phyloP scores from a whole-genome alignment of 2,888 invertebrate species.

The Xestia sexstrigata region DNA sequence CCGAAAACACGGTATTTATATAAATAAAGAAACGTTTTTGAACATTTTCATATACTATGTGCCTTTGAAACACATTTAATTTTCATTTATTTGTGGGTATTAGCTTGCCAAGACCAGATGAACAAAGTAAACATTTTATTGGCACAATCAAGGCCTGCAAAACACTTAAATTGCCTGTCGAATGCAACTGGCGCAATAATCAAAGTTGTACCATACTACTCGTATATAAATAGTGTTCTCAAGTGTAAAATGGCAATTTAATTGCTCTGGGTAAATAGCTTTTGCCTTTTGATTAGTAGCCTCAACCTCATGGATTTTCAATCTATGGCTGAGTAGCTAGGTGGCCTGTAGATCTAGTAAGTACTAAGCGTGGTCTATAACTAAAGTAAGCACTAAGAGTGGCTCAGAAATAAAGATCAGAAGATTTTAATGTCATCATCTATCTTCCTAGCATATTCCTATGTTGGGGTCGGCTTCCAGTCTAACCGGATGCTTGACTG shows the following conservation, averaged over 20 bases:
- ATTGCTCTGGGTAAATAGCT: slow-evolving; percentile 17
- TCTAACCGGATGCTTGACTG: too few relatives aligned
- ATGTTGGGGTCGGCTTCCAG: too few relatives aligned
- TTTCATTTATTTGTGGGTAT: not conserved
- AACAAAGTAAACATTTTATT: slow-evolving; percentile 31
- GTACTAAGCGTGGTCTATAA: not conserved
- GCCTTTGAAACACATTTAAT: too few relatives aligned
- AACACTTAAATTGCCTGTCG: slow-evolving; percentile 13
- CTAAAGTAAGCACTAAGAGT: not conserved
- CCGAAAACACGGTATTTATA: too few relatives aligned
- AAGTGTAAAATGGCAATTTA: slow-evolving; percentile 20
- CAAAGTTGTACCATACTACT: slow-evolving; percentile 4
- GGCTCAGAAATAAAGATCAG: not conserved
- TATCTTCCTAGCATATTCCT: too few relatives aligned
- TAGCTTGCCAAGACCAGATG: slow-evolving; percentile 5
- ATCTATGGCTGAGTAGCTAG: not conserved
- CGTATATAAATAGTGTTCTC: not conserved
- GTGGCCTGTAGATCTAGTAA: not conserved
- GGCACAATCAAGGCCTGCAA: slow-evolving; percentile 26
- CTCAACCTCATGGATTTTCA: slow-evolving; percentile 14
- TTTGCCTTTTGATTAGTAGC: slow-evolving; percentile 5
- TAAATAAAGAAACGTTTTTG: too few relatives aligned
- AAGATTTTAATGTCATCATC: not conserved
- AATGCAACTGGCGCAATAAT: slow-evolving; percentile 25
- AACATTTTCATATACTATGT: too few relatives aligned